Base-by-base conservation (phyloP, 2,888 invertebrate species). In the Myathropa florea region DNA sequence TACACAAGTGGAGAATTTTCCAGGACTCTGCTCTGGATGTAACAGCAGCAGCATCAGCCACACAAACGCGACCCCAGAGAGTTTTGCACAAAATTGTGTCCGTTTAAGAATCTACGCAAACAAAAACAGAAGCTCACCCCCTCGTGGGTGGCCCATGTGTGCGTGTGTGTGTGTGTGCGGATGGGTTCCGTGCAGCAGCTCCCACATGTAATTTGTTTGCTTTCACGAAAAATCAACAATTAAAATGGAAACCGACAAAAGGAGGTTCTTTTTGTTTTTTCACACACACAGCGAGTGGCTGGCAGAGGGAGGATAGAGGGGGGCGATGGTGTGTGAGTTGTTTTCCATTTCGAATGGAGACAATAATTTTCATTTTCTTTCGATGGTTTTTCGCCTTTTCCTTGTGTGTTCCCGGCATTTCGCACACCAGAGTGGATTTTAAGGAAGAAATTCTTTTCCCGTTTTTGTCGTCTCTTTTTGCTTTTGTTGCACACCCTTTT, bases 181-280 rank as follows among this genome's bases (percentile, higher is more conserved):
- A n/a, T n/a, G n/a, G n/a, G n/a, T n/a, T n/a, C n/a, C n/a, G n/a
- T n/a, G n/a, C n/a, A n/a, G n/a, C n/a, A 46, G 60, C 30, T 53
- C 65, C 36, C 65, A 67, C 71, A 78, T 83, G 75, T 83, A 86
- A 86, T 86, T 83, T 86, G 83, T 79, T 86, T 86, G 82, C 81
- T 75, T 83, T 82, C 75, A 75, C 63, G 78, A 83, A 83, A 86
- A 86, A 86, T 86, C 86, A 83, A 86, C 83, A 86, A 86, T 82
- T 86, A 86, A 86, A 83, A 83, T 86, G 78, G 14, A 79, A 86
- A 86, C 86, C 82, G 79, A 86, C 86, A 86, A 86, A 83, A 75
- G 75, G 78, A 79, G 64, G 33, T 81, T 77, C 65, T 68, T 68
- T 23, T 67, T 67, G 36, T 65, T 18, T 46, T 46, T 46, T 46